Base-by-base conservation (phyloP, 1,140 invertebrate species). In the Diprion similis region DNA sequence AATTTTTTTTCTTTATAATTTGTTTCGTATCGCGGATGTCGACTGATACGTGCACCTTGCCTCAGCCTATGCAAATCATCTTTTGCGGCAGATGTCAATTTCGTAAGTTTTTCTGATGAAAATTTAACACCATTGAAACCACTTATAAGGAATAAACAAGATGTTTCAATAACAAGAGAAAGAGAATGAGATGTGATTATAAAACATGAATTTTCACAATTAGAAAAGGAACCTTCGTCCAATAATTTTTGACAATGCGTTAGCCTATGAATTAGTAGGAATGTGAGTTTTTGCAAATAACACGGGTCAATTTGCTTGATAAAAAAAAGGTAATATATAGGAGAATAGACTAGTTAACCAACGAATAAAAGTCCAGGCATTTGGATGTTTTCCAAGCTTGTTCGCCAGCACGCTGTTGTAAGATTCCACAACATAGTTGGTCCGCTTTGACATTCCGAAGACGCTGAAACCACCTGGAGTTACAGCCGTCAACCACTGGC, bases 1-100 rank as follows among this genome's bases (percentile, higher is more conserved):
- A 72, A 46, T 18, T 72, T 8, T 10, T 64, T 66, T 10, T 19
- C 45, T 11, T 51, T 66, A 18, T 24, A 72, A 6, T 13, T 66
- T 2, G 64, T 72, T 8, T 15, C 19, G 45, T 72, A 72, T 9
- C 71, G 71, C 15, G 71, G 71, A 48, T 72, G 66, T n/a, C 71
- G 65, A 9, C 15, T 47, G 7, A 67, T 68, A 2, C 66, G 4
- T n/a, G 67, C 64, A n/a, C 15, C 68, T 15, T 15, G n/a, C 10
- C 65, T 45, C 46, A 72, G 24, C 9, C 71, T 72, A 37, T 72
- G 18, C 1, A 72, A 13, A 13, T 72, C 71, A 10, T 72, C 66
- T 67, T 67, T 66, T 7, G 66, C 71, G 37, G 67, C 68, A 10
- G 71, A 72, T 0, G 71, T 72, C 17, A 72, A 13, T 24, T 72